These are phyloP conservation scores for Lichenostomus cassidix DNA, from an alignment of 2,113 vertebrate genomes.

Conservation along the genomic window DNA sequence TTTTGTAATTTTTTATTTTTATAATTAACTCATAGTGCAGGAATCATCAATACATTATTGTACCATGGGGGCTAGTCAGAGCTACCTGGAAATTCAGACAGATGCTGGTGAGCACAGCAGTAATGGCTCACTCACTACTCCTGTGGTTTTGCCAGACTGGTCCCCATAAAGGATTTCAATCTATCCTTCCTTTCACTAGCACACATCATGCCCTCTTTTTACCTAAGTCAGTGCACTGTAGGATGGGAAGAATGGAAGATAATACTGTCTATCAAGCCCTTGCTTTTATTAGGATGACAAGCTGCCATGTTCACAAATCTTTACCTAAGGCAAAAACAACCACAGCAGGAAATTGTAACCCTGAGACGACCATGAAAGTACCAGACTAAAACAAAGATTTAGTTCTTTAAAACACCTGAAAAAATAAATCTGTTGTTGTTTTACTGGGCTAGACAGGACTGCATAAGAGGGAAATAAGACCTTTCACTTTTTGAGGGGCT, in stretches of 20 bases:
- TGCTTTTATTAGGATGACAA: not conserved
- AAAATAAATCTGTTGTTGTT: not conserved
- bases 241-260: not conserved
- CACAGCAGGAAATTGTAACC: not conserved
- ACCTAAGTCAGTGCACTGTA: not conserved
- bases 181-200: not conserved
- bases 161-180: not conserved
- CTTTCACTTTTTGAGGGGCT: not conserved
- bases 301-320: not conserved
- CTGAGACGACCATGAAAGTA: not conserved
- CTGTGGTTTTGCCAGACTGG: not conserved
- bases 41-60: not conserved
- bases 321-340: not conserved
- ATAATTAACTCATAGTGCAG: not conserved
- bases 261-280: not conserved
- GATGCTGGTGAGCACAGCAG: not conserved
- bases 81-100: not conserved
- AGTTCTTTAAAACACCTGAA: not conserved
- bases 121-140: not conserved
- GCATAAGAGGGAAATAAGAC: not conserved
- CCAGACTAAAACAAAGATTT: not conserved
- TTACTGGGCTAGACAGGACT: not conserved
- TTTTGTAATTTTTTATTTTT: constrained; percentile 51
- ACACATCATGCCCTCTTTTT: not conserved
- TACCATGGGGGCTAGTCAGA: not conserved